Percentiles rank a stretch among this genome's conserved stretches.
phyloP scores from a whole-genome alignment of 2,113 vertebrate genomes.

The Scomber scombrus region DNA sequence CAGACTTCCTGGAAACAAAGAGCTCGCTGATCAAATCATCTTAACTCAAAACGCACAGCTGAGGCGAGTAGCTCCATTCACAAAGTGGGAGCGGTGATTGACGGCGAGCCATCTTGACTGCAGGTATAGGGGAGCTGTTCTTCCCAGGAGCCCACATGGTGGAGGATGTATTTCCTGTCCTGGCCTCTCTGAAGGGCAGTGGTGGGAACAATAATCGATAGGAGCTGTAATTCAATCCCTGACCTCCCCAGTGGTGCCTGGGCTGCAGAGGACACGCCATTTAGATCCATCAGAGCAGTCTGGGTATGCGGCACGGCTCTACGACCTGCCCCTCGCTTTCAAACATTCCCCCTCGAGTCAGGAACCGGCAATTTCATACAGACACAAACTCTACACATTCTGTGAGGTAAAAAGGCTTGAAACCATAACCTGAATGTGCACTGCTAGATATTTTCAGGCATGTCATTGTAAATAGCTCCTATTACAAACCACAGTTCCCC shows the following conservation, averaged over 20 bases:
- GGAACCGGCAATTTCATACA: background rate
- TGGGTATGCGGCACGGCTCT: slow-evolving; percentile 48
- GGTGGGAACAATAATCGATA: slow-evolving; percentile 79
- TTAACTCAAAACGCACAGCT: slow-evolving; percentile 52
- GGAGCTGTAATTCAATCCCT: slow-evolving; percentile 79
- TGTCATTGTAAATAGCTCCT: slow-evolving; percentile 13
- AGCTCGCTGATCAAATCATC: slow-evolving; percentile 72
- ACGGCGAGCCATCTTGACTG: slow-evolving; percentile 56
- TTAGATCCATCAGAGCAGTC: slow-evolving; percentile 58
- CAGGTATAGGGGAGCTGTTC: slow-evolving; percentile 61
- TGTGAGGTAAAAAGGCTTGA: too few species aligned
- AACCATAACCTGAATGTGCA: too few species aligned
- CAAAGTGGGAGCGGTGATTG: slow-evolving; percentile 62
- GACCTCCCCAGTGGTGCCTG: slow-evolving; percentile 71
- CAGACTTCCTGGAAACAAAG: slow-evolving; percentile 71
- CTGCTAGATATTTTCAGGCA: background rate
- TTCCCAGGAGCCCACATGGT: slow-evolving; percentile 69
- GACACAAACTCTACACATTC: background rate
- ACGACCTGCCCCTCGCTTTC: slow-evolving; percentile 31
- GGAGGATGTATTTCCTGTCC: slow-evolving; percentile 82
- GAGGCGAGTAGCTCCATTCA: slow-evolving; percentile 57
- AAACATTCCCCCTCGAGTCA: background rate
- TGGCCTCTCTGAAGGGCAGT: slow-evolving; percentile 73
- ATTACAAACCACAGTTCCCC: background rate
- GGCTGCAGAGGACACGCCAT: slow-evolving; percentile 72